Conservation (phyloP, 2,797 vertebrate genomes). For the Glossophaga mutica region DNA sequence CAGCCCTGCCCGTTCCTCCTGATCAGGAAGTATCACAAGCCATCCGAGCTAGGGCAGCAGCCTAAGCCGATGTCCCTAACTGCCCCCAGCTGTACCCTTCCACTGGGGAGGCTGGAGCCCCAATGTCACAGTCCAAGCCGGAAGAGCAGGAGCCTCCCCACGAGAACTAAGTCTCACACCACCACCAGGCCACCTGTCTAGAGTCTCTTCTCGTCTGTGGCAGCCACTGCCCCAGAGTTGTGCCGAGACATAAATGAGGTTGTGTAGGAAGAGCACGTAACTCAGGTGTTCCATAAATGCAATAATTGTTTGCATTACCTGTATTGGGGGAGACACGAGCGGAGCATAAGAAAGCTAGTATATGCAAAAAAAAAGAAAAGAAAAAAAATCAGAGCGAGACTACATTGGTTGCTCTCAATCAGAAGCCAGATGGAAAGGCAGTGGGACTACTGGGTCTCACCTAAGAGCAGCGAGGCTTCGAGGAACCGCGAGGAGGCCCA, state of each 20-base stretch:
- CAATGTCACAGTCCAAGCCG: neutral
- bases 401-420: neutral
- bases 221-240: neutral
- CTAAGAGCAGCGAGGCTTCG: neutral
- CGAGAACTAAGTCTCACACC: neutral
- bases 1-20: neutral
- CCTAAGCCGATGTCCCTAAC: neutral
- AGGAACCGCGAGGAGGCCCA: neutral
- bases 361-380: neutral
- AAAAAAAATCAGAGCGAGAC: neutral
- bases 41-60: neutral
- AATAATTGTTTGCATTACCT: neutral
- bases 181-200: neutral
- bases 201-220: neutral
- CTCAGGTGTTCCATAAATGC: neutral
- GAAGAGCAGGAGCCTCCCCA: neutral
- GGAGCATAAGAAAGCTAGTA: neutral
- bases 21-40: no score
- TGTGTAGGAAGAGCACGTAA: neutral
- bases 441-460: neutral
- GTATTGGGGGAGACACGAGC: neutral
- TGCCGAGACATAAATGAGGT: neutral
- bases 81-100: neutral
- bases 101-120: neutral
- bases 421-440: neutral